Percentiles rank a stretch among this genome's conserved stretches.
Conservation (phyloP, 64 coral and sea anemone species). For the Astreopora myriophthalma region DNA sequence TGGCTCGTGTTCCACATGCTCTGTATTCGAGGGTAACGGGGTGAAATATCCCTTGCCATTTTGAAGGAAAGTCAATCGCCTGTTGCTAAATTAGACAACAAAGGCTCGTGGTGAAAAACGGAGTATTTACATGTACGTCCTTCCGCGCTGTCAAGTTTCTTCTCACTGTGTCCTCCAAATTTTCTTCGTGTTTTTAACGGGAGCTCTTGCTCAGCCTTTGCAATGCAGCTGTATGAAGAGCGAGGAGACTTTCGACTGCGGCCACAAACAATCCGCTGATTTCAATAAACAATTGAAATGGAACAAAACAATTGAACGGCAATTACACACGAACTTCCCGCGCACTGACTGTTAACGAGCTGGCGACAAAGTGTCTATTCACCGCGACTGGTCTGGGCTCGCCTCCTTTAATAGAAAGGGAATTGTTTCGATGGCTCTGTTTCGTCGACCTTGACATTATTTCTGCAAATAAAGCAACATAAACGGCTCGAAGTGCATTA, state of each 20-base stretch:
- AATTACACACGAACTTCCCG: not conserved
- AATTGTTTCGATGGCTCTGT: constrained; percentile 3
- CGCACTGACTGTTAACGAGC: not conserved
- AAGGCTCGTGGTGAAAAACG: not conserved
- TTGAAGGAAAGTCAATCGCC: not conserved
- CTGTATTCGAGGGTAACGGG: not conserved
- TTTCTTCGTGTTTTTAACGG: not conserved
- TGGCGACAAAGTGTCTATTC: not conserved
- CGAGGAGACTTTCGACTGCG: not conserved
- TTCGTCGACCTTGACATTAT: not conserved
- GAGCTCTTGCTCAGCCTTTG: not conserved
- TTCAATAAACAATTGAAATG: not conserved
- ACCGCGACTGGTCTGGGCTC: constrained; percentile 6
- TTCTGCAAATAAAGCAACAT: not conserved
- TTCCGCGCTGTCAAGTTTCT: not conserved
- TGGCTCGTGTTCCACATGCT: not conserved
- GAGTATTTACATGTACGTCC: not conserved
- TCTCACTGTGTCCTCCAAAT: not conserved
- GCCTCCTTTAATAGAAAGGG: constrained; percentile 17
- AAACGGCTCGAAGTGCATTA: not conserved
- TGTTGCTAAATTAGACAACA: not conserved
- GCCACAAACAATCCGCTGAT: not conserved
- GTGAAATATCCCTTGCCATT: not conserved
- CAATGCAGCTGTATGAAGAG: not conserved
- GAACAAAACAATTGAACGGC: not conserved